phyloP scores from a whole-genome alignment of 2,888 invertebrate genomes.

The Micoletzkya japonica region DNA sequence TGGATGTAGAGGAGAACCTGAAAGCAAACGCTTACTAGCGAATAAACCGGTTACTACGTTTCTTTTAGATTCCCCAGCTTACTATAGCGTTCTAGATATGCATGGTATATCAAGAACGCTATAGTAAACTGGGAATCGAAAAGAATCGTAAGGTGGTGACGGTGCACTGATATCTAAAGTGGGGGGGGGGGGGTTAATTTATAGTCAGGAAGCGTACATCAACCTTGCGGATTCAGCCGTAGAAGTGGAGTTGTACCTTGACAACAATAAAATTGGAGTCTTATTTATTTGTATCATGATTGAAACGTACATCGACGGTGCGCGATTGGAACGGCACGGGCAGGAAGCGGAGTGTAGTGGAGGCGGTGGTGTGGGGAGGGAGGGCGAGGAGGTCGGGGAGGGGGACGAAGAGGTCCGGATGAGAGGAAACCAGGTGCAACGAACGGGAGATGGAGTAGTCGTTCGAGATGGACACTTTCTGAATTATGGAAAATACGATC shows the following conservation, averaged over 20 bases:
- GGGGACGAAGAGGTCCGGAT: slow-evolving; percentile 9
- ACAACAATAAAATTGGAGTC: background rate
- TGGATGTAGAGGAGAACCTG: slow-evolving; percentile 23
- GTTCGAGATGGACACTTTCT: slow-evolving; percentile 14
- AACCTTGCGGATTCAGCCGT: no score
- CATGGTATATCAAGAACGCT: no score
- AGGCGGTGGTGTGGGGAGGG: background rate
- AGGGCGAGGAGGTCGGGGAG: background rate
- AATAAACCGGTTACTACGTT: no score
- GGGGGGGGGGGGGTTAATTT: no score
- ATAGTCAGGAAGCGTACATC: no score
- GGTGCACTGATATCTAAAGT: no score
- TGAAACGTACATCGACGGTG: slow-evolving; percentile 3
- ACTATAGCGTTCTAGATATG: no score
- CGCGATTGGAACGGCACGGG: background rate
- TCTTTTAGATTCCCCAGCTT: no score
- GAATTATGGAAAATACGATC: background rate
- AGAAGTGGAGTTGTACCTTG: no score
- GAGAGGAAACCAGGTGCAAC: slow-evolving; percentile 20
- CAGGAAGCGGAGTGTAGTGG: slow-evolving; percentile 5
- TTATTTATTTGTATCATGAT: background rate
- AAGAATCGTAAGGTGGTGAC: no score
- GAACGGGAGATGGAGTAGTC: slow-evolving; percentile 20
- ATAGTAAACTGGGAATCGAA: no score
- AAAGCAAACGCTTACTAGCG: no score